Evolutionary conservation across 2,113 vertebrate genomes (phyloP), one percentile per base, ranked within the genome.

Genomic region (Heptranchias perlo): DNA sequence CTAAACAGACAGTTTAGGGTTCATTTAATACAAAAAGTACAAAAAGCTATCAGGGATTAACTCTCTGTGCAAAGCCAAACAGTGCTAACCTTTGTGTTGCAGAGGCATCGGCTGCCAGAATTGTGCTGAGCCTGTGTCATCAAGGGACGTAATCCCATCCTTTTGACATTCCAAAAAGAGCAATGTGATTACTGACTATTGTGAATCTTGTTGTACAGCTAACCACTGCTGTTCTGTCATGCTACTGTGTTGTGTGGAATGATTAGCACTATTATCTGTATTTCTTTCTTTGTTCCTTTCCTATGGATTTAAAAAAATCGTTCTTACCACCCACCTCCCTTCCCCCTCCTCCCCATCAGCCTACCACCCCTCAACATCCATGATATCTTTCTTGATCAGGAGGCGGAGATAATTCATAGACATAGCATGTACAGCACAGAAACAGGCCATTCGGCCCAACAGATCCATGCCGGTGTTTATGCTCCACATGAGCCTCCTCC

Each of bases 61-160:
- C 44, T 95, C 94, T 95, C 64, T 73, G 94, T 95, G 61, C 92
- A 94, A 94, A 94, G n/a, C 61, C n/a, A 64, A 91, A 94, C 92
- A 94, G 92, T 94, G 47, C 47, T 69, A 69, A 95, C 94, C 94
- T 95, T 95, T 95, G 94, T 95, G 94, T 95, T 95, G 23, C 65
- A 95, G 64, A 52, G 65, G 65, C 65, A 52, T 67, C 10, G 7
- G 44, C 65, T 95, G 64, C 94, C 94, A 95, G 94, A 95, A 95
- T 95, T 69, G 3, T 95, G 94, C 94, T 95, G 94, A 95, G 94
- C 94, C 64, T 31, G 39, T 95, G 94, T 65, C 65, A 94, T 94
- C 92, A 94, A 94, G 92, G n/a, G 94, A 95, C 14, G 44, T 69
- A 95, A 95, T 95, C 65, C 94, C 44, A 95, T 73, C 65, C 94